Conservation (phyloP, 2,113 vertebrate species). For the Recurvirostra avosetta region DNA sequence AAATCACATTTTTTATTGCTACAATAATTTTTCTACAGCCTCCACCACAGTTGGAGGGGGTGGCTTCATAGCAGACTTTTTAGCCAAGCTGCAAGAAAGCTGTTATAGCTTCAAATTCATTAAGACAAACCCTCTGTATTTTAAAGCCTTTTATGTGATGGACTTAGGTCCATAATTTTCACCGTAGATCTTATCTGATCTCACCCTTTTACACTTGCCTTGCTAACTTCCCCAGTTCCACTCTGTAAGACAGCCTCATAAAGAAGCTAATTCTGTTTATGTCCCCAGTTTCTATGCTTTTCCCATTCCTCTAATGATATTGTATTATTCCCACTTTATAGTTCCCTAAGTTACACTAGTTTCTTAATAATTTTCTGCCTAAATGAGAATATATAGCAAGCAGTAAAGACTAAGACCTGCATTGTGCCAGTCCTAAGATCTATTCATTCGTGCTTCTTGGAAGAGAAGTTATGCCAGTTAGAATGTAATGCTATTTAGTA, state of each 20-base stretch:
- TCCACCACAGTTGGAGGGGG: neutral
- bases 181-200: neutral
- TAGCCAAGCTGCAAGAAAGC: neutral
- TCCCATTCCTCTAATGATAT: neutral
- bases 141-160: neutral
- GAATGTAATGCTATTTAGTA: neutral
- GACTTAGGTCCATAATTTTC: neutral
- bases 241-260: neutral
- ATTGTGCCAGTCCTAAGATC: neutral
- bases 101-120: neutral
- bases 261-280: neutral
- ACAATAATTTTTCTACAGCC: neutral
- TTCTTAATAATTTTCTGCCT: neutral
- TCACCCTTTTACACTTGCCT: neutral
- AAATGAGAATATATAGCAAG: neutral
- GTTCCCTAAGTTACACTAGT: neutral
- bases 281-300: neutral
- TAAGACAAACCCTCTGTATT: neutral
- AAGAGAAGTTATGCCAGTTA: neutral
- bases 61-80: neutral
- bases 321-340: neutral
- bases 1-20: neutral
- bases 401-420: neutral
- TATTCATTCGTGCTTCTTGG: neutral
- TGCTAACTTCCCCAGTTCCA: fast-evolving